Evolutionary conservation across 2,888 invertebrate species (phyloP).

Genomic region (Ophion slaviceki): DNA sequence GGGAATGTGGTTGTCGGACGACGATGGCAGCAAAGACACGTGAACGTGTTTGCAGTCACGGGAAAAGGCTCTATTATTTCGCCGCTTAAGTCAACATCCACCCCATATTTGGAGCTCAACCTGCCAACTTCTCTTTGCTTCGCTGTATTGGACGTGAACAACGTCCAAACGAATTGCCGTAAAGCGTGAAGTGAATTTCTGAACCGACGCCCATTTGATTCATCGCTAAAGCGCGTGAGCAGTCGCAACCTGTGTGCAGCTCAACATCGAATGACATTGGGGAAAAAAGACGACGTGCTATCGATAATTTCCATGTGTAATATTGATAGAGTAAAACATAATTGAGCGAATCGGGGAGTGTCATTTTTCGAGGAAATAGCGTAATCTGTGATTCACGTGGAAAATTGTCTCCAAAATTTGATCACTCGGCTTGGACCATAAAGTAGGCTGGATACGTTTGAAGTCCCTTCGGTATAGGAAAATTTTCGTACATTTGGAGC

Average conservation of each 20-base stretch:
- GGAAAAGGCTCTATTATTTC: constrained; percentile 52
- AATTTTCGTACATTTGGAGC: too few species aligned
- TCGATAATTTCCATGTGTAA: not conserved
- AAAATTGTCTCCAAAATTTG: too few species aligned
- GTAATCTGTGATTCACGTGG: too few species aligned
- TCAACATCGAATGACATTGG: constrained; percentile 20
- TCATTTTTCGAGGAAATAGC: too few species aligned
- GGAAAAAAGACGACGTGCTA: not conserved
- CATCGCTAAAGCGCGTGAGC: constrained; percentile 13
- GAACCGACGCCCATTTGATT: constrained; percentile 38
- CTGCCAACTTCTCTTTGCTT: constrained; percentile 33
- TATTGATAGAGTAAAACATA: too few species aligned
- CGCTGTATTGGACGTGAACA: constrained; percentile 45
- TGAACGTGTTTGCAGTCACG: constrained; percentile 23
- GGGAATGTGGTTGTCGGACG: constrained; percentile 7
- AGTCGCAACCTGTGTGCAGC: not conserved
- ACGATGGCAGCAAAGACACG: constrained; percentile 27
- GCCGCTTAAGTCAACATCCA: constrained; percentile 25
- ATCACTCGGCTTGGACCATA: too few species aligned
- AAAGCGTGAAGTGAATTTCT: constrained; percentile 43
- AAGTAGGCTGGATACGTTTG: too few species aligned
- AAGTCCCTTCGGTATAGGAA: too few species aligned
- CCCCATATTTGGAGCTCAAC: constrained; percentile 29
- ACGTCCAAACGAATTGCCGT: constrained; percentile 46
- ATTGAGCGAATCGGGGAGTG: too few species aligned